These are phyloP conservation scores for Tiliacea citrago DNA, from an alignment of 2,888 invertebrate genomes.

Conservation along the genomic window DNA sequence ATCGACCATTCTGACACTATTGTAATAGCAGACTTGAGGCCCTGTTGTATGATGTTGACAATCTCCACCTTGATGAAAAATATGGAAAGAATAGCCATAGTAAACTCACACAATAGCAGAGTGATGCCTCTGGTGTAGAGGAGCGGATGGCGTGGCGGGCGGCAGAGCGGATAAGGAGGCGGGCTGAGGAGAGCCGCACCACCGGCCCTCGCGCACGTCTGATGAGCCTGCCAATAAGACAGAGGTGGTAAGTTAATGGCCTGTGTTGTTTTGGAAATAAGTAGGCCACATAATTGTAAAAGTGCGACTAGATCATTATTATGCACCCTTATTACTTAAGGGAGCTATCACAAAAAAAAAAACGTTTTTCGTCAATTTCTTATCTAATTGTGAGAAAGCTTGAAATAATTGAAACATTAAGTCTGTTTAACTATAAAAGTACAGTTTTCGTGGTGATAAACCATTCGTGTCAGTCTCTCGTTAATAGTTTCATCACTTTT, in stretches of 20 bases:
- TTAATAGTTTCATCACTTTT: too few species aligned
- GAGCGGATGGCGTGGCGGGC: slow-evolving; percentile 81
- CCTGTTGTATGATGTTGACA: background rate
- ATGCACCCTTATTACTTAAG: too few species aligned
- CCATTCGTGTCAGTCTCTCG: too few species aligned
- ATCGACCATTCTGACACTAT: too few species aligned
- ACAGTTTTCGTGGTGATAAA: too few species aligned
- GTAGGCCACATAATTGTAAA: background rate
- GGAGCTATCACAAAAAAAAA: too few species aligned
- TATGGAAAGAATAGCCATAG: background rate
- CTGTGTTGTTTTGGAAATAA: slow-evolving; percentile 3
- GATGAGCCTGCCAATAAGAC: slow-evolving; percentile 82
- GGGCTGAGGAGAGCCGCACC: slow-evolving; percentile 92
- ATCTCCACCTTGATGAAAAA: background rate
- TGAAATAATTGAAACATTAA: too few species aligned
- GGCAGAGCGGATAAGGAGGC: slow-evolving; percentile 92
- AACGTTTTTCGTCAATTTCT: too few species aligned
- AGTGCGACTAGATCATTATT: too few species aligned
- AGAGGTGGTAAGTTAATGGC: slow-evolving; percentile 45
- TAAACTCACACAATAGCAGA: slow-evolving; percentile 86
- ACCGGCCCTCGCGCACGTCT: slow-evolving; percentile 87
- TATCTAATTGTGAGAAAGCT: too few species aligned
- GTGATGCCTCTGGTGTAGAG: slow-evolving; percentile 86
- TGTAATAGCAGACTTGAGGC: too few species aligned
- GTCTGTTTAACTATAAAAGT: too few species aligned